Evolutionary conservation across 2,797 vertebrate genomes (phyloP), one percentile per base, ranked within the genome.

Genomic region (Anomalospiza imberbis): DNA sequence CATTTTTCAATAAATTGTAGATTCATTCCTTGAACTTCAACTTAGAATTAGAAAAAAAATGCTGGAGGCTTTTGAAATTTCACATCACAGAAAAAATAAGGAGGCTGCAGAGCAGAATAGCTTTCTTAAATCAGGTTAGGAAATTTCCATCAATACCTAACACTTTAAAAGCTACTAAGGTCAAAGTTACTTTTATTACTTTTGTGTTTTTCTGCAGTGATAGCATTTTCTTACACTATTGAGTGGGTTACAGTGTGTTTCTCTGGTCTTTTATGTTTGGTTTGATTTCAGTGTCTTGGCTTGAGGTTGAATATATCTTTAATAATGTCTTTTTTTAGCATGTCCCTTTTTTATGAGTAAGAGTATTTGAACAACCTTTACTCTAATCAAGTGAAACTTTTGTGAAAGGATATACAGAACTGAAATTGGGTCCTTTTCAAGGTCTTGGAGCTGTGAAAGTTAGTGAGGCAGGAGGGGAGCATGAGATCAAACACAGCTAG

Each of bases 61-160:
- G 42, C 61, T 90, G 51, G 71, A 82, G 31, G 55, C 63, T 85
- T 94, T 87, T 7, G 13, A 72, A 78, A 89, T 88, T 88, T 91
- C 38, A 18, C 74, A 29, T 73, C 53, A 47, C 38, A 78, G 55
- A 26, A 40, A 68, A 54, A 34, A 65, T 34, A 51, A 57, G 20
- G 16, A 71, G 5, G 13, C 57, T 94, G n/a, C 26, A 77, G 22
- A 89, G 21, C 44, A 84, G 68, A 80, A 83, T 40, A 72, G 32
- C 60, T 83, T 72, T 91, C 58, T 89, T 89, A 91, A 92, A 89
- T 85, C 53, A 83, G 34, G 47, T 89, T 92, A 89, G 61, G 90
- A 93, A 88, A 80, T 92, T 95, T 95, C 78, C 51, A 83, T 78
- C 58, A 36, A 57, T 62, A 47, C 36, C 34, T 44, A 72, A 72